Percentiles rank a stretch among this genome's conserved stretches.
Evolutionary conservation across 2,113 vertebrate genomes (phyloP).

Genomic region (Acanthisitta chloris): DNA sequence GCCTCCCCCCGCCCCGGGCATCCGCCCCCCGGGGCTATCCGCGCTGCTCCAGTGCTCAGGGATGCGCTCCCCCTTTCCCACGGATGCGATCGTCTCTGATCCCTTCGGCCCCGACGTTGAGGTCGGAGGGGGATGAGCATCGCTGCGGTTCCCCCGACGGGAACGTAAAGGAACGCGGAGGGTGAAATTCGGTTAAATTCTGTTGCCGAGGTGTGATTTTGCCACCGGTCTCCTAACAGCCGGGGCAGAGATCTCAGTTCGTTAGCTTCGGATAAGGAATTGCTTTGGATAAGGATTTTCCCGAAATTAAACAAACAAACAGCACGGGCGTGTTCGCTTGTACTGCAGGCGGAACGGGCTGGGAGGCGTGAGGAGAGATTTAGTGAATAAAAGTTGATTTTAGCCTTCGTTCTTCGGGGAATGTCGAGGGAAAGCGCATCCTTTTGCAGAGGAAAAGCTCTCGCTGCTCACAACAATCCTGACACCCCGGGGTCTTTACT

Average conservation of each 20-base stretch:
- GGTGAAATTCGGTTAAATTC: background rate
- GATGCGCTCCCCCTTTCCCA: background rate
- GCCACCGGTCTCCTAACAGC: background rate
- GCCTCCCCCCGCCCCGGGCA: too few species aligned
- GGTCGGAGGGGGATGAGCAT: background rate
- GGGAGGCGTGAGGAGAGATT: background rate
- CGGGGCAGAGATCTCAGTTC: background rate
- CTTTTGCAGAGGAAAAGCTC: background rate
- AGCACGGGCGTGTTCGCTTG: background rate
- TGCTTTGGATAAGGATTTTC: background rate
- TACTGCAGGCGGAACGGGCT: background rate
- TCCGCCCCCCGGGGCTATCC: background rate
- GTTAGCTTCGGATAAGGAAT: background rate
- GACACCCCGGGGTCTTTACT: rapidly evolving
- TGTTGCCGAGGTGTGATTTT: background rate
- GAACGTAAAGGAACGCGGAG: background rate
- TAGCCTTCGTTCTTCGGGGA: background rate
- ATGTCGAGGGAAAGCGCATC: background rate
- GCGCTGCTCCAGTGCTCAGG: background rate
- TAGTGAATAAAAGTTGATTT: slow-evolving; percentile 11
- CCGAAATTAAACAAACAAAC: background rate
- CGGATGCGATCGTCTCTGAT: background rate
- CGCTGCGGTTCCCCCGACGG: background rate
- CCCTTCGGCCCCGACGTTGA: background rate
- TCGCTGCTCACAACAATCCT: background rate